Conservation (phyloP, 2,113 vertebrate genomes). For the Tympanuchus pallidicinctus region DNA sequence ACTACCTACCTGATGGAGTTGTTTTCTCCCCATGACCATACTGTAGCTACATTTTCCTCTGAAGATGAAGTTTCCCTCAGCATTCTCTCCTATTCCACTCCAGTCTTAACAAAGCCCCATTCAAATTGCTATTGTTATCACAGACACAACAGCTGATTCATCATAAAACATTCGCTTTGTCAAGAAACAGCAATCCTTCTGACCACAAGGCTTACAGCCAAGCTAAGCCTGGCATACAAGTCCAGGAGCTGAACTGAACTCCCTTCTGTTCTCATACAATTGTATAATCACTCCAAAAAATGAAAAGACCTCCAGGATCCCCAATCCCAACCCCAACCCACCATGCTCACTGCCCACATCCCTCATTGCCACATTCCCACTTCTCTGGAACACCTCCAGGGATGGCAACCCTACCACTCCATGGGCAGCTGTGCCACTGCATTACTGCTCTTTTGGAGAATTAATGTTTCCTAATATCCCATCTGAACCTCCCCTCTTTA, state of each 20-base stretch:
- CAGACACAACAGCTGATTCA: not conserved
- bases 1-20: not conserved
- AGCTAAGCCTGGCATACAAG: not conserved
- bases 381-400: no score
- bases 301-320: not conserved
- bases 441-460: no score
- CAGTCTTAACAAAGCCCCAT: not conserved
- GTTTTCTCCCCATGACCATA: not conserved
- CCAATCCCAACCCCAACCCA: not conserved
- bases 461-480: no score
- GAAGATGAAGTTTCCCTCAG: not conserved
- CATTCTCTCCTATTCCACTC: accelerated
- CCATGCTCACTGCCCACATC: no score
- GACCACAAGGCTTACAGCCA: not conserved
- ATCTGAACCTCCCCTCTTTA: not conserved
- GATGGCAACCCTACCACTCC: no score
- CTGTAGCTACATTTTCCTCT: not conserved
- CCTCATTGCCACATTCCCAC: no score
- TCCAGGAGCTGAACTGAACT: not conserved
- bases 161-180: not conserved
- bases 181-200: not conserved
- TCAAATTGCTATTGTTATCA: not conserved
- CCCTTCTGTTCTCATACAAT: not conserved
- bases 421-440: no score
- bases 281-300: not conserved